These are phyloP conservation scores for Platyscapa corneri DNA, from an alignment of 1,140 invertebrate genomes.

Conservation along the genomic window DNA sequence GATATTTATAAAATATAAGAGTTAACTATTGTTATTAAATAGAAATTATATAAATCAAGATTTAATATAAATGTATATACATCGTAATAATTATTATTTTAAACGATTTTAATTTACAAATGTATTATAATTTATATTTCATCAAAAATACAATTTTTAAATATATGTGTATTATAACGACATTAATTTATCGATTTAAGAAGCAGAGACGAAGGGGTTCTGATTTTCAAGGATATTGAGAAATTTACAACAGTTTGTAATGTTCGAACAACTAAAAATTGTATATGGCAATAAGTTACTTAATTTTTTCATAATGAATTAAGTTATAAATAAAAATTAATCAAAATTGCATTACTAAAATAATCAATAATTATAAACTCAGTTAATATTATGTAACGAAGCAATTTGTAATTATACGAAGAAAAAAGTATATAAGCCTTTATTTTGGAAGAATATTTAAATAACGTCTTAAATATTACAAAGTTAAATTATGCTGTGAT, in stretches of 20 bases:
- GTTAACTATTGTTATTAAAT: too few relatives aligned
- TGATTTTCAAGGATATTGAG: not conserved
- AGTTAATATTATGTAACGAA: too few relatives aligned
- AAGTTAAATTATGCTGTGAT: not conserved
- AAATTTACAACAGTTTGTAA: not conserved
- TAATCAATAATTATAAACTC: not conserved
- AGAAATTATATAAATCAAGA: too few relatives aligned
- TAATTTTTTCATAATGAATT: not conserved
- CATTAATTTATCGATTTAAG: too few relatives aligned
- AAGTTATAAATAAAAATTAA: not conserved
- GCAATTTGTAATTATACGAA: too few relatives aligned
- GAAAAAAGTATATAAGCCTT: too few relatives aligned
- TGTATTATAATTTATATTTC: too few relatives aligned
- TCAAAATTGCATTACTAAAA: not conserved
- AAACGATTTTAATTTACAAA: too few relatives aligned
- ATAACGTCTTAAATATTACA: not conserved
- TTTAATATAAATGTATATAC: too few relatives aligned
- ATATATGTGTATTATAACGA: too few relatives aligned
- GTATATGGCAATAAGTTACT: not conserved
- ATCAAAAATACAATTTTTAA: too few relatives aligned
- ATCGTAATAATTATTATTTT: too few relatives aligned
- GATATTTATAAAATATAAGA: not conserved
- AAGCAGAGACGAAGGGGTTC: not conserved
- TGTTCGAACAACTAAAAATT: not conserved
- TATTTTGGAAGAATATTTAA: not conserved